Evolutionary conservation across 2,797 vertebrate genomes (phyloP).

Genomic region (Myripristis jacobus): DNA sequence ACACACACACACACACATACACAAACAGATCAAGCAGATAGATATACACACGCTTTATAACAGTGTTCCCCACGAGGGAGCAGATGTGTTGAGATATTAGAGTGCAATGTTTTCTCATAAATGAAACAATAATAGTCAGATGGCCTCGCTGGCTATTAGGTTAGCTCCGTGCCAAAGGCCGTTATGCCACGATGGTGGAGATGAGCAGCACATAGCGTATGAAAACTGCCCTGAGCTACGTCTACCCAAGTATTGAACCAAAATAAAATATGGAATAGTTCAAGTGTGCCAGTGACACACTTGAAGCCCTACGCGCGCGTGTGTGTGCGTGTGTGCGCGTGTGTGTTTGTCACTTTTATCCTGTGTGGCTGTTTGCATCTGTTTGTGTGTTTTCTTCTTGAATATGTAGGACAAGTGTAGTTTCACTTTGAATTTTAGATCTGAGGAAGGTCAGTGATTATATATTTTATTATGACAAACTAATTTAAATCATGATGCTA

Average conservation of each 20-base stretch:
- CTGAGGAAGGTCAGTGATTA: constrained; percentile 50
- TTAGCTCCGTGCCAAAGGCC: constrained; percentile 71
- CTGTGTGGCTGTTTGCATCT: constrained; percentile 27
- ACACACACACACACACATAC: not conserved
- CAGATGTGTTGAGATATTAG: constrained; percentile 63
- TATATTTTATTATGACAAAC: constrained; percentile 41
- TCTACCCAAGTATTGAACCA: constrained; percentile 66
- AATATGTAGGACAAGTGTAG: constrained; percentile 59
- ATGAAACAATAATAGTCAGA: constrained; percentile 72
- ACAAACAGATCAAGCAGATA: not conserved
- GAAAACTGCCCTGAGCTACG: constrained; percentile 52
- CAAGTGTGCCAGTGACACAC: constrained; percentile 44
- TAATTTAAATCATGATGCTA: constrained; percentile 52
- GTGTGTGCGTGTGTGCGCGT: not conserved
- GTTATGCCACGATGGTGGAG: constrained; percentile 57
- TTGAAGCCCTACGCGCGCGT: constrained; percentile 5
- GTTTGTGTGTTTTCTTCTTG: constrained; percentile 9
- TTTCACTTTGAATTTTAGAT: constrained; percentile 47
- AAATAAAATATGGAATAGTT: constrained; percentile 39
- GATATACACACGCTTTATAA: constrained; percentile 28
- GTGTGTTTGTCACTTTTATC: constrained; percentile 9
- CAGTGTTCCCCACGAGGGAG: constrained; percentile 32
- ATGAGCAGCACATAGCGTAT: constrained; percentile 60
- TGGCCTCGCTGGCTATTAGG: constrained; percentile 68
- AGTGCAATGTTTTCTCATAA: constrained; percentile 67